Base-by-base conservation (phyloP, 37 sponge, comb jelly and placozoan genomes). In the Chondrosia reniformis region DNA sequence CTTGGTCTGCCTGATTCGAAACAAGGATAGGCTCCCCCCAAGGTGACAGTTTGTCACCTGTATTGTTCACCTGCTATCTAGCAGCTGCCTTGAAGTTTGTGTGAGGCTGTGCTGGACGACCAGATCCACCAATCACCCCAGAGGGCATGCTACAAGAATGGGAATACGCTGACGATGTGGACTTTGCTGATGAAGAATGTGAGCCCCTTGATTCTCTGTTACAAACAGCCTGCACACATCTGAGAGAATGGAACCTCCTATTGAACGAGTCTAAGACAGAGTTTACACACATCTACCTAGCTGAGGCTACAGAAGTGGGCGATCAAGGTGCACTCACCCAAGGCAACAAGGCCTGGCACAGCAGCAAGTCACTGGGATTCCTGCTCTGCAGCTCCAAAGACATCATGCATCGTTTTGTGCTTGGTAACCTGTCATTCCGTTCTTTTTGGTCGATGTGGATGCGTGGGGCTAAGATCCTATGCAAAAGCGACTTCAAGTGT, bases 151-250 rank as follows among this genome's bases (percentile, higher is more conserved):
- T 66, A 19, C 65, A 46, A 17, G 79, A 79, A 42, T 79, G 64
- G 65, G 79, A 79, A 61, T 79, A 79, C 49, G 66, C 79, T 25
- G 79, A 79, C 41, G 79, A 79, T 79, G 79, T 79, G n/a, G 79
- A 79, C 42, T 79, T 79, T 27, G 44, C 40, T 22, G 45, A 79
- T 63, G 42, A 79, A 33, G 64, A 59, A 36, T 45, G 8, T 8
- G 62, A 59, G 13, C 4, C 13, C 3, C 66, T 79, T 13, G 19
- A 4, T n/a, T 4, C 22, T 32, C 24, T 79, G 4, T 33, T 79
- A 12, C 79, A 65, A 63, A 37, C 39, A 12, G 59, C 63, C 17
- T 42, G 19, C 21, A 62, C 61, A 19, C 34, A 40, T 42, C 31
- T 79, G 13, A 36, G 27, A 22, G 79, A 79, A 22, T 79, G 79